Percentiles rank a stretch among this genome's conserved stretches.
Evolutionary conservation across 2,113 vertebrate genomes (phyloP).

Genomic region (Prionailurus bengalensis): DNA sequence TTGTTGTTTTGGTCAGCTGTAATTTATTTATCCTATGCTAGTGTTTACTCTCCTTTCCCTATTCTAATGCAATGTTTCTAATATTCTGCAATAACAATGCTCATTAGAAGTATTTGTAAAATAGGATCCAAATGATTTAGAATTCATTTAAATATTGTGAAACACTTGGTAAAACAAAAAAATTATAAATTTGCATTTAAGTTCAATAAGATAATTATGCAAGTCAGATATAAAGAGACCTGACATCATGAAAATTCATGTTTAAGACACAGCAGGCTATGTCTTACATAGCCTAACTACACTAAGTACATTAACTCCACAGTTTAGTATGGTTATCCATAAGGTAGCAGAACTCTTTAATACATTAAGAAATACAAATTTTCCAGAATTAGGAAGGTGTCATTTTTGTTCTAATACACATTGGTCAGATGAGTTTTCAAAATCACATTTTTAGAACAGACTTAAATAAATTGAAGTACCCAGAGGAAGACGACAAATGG

Average conservation of each 20-base stretch:
- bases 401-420: background rate
- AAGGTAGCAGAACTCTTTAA: background rate
- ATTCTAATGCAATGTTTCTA: background rate
- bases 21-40: background rate
- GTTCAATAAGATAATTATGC: background rate
- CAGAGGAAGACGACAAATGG: background rate
- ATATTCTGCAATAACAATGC: background rate
- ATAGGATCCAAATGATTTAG: background rate
- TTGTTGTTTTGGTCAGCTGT: background rate
- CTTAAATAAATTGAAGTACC: background rate
- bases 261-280: background rate
- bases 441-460: background rate
- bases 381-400: background rate
- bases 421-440: background rate
- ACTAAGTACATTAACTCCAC: background rate
- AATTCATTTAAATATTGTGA: slow-evolving; percentile 29
- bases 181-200: background rate
- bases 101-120: background rate
- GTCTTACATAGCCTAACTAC: background rate
- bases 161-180: background rate
- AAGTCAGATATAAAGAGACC: background rate
- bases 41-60: background rate
- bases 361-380: background rate
- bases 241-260: background rate
- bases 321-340: background rate